These are phyloP conservation scores for Paratilapia polleni DNA, from an alignment of 2,113 vertebrate species.

Conservation along the genomic window DNA sequence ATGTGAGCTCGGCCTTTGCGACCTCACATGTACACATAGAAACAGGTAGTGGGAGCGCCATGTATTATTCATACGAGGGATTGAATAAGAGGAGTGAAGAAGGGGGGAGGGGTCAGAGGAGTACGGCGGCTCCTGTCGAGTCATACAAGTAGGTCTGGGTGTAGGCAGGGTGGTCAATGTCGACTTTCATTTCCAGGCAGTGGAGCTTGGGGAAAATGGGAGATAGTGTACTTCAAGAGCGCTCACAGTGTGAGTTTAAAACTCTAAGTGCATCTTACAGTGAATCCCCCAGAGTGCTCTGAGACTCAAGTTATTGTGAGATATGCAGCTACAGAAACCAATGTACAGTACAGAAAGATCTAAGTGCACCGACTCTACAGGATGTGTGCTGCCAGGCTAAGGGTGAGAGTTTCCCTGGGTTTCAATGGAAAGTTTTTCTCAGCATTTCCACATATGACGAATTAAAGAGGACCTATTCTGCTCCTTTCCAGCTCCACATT, in stretches of 20 bases:
- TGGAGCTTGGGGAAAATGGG: conserved; percentile 34
- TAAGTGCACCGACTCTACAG: background rate
- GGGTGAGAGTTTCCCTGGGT: background rate
- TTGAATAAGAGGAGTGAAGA: background rate
- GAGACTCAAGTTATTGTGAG: background rate
- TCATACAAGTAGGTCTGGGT: conserved; percentile 51
- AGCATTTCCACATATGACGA: background rate
- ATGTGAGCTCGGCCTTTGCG: conserved; percentile 46
- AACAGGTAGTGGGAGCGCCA: conserved; percentile 72
- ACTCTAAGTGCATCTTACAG: conserved; percentile 34
- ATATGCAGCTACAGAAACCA: background rate
- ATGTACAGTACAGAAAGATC: conserved; percentile 5
- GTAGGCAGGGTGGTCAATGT: conserved; percentile 70
- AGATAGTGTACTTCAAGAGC: conserved; percentile 42
- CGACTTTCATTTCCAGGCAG: conserved; percentile 67
- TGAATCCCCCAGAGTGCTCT: conserved; percentile 32
- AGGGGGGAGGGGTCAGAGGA: conserved; percentile 42
- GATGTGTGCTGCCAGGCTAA: background rate
- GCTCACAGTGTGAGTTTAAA: conserved; percentile 35
- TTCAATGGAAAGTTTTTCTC: background rate
- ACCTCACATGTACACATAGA: conserved; percentile 54
- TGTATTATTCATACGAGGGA: conserved; percentile 70
- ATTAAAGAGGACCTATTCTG: background rate
- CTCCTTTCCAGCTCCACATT: background rate
- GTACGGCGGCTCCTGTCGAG: conserved; percentile 49